These are phyloP conservation scores for Pseudotriccus pelzelni DNA, from an alignment of 2,797 vertebrate species.

Conservation along the genomic window DNA sequence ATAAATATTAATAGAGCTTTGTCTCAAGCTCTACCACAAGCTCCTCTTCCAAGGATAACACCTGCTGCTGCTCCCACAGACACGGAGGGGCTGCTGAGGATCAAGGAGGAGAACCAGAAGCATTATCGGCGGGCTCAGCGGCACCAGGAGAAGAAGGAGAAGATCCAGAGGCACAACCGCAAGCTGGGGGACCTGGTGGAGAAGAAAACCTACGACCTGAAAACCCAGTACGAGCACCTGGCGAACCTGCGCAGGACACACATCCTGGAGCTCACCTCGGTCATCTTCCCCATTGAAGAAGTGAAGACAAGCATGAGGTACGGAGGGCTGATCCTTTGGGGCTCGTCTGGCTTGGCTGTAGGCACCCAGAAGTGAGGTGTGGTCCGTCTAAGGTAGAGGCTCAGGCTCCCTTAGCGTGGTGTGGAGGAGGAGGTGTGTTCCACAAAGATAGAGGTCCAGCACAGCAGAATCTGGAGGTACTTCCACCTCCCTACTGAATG, in stretches of 20 bases:
- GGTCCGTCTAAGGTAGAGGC: neutral
- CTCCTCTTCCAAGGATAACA: neutral
- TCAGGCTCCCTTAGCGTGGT: neutral
- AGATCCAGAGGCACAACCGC: constrained; percentile 90
- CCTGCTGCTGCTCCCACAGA: constrained; percentile 73
- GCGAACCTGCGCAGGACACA: constrained; percentile 82
- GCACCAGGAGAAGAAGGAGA: constrained; percentile 94
- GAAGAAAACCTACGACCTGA: constrained; percentile 81
- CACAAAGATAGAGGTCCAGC: neutral
- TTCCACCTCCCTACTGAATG: neutral
- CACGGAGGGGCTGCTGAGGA: constrained; percentile 82
- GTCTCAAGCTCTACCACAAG: neutral
- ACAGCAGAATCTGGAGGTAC: neutral
- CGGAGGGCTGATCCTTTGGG: neutral
- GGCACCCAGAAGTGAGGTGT: neutral
- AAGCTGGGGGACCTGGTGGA: constrained; percentile 88
- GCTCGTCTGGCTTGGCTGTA: neutral
- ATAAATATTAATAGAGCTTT: neutral
- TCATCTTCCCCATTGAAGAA: constrained; percentile 92
- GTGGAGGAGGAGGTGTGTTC: neutral
- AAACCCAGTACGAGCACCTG: constrained; percentile 80
- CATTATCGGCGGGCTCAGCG: constrained; percentile 89
- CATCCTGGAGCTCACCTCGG: constrained; percentile 87
- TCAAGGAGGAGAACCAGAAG: constrained; percentile 89
- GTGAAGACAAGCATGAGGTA: constrained; percentile 91